Conservation (phyloP, 2,888 invertebrate species). For the Stenodera caucasica region DNA sequence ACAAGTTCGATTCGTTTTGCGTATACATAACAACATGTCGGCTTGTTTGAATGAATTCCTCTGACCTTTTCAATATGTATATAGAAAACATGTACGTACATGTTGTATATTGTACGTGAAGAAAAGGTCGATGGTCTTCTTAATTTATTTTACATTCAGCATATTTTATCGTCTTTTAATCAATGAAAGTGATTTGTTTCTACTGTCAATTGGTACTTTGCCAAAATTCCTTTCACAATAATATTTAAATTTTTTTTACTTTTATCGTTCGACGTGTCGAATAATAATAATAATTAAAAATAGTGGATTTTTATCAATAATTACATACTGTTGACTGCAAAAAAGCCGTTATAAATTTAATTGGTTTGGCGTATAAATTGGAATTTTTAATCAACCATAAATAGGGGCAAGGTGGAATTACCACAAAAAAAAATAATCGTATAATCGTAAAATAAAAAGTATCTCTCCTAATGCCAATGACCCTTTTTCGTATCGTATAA, state of each 20-base stretch:
- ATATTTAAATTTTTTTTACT: background rate
- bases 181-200: conserved; percentile 13
- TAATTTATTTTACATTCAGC: conserved; percentile 12
- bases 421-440: too few relatives aligned
- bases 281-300: too few relatives aligned
- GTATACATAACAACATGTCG: background rate
- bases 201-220: background rate
- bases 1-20: background rate
- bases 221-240: background rate
- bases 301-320: background rate
- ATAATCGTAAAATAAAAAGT: too few relatives aligned
- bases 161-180: conserved; percentile 1
- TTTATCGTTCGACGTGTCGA: background rate
- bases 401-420: background rate
- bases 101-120: background rate
- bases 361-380: background rate
- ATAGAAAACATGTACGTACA: background rate
- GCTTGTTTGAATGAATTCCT: conserved; percentile 2
- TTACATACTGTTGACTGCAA: background rate
- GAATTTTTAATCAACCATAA: background rate
- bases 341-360: background rate
- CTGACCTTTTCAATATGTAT: background rate
- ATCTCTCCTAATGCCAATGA: background rate
- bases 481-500: background rate
- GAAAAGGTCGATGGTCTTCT: conserved; percentile 12